Evolutionary conservation across 2,113 vertebrate species (phyloP), one percentile per base, ranked within the genome.

Genomic region (Mixornis gularis): DNA sequence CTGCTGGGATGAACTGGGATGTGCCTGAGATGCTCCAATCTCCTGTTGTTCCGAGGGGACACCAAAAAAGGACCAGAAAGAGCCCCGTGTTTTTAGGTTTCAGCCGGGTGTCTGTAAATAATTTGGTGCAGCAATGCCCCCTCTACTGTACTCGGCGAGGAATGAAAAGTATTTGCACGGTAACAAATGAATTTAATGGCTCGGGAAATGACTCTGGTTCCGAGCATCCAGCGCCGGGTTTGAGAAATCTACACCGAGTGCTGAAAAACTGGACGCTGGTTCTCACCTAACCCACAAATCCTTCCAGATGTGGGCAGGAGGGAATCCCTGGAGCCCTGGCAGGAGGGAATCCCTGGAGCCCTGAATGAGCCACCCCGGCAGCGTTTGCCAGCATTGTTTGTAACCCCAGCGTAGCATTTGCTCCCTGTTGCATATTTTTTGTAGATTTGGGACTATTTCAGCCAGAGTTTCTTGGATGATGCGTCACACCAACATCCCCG

Each of bases 171-270:
- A 84, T 94, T 81, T 90, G 79, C 88, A 71, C 21, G 60, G 85
- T 79, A 81, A 93, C 90, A 94, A 92, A 94, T 80, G 95, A 64
- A 93, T 94, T 66, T 21, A 78, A 93, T 55, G 86, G 80, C 10
- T 84, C 60, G 77, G 88, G 85, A 84, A 93, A 88, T 13, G 60
- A 84, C 43, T 49, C 25, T 46, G 5, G 1, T 85, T 89, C 26
- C 3, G 17, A 91, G 53, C 62, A 44, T 13, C 55, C 55, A 51
- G 8, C 4, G 4, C 82, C 26, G 63, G 24, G 24, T 21, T 41
- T 3, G 79, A 84, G 90, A 69, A 81, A 77, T 56, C 3, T 5
- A 1, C 55, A 63, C 64, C 38, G 27, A 89, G 90, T 13, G 66
- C 29, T 85, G 78, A 65, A 79, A 90, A 90, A n/a, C 44, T 32